Percentiles rank a stretch among this genome's conserved stretches.
Evolutionary conservation across 2,113 vertebrate species (phyloP).

Genomic region (Hiodon alosoides): DNA sequence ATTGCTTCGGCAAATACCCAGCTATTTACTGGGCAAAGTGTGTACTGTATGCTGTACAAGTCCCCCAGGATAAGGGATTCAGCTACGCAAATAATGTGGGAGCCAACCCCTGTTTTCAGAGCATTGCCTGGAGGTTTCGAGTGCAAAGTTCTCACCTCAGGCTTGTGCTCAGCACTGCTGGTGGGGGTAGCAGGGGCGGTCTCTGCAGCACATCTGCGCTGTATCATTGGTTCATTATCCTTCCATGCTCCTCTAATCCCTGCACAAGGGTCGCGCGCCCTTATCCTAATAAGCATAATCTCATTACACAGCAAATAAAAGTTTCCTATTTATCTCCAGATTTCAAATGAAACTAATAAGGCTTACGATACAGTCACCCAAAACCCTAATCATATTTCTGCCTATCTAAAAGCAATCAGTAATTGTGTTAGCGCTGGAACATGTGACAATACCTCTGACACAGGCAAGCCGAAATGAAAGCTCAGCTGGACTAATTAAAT

Average conservation of each 20-base stretch:
- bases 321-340: conserved; percentile 93
- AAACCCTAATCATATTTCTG: conserved; percentile 92
- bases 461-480: conserved; percentile 76
- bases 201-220: conserved; percentile 23
- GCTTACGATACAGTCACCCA: conserved; percentile 83
- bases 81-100: neutral
- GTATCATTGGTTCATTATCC: conserved; percentile 69
- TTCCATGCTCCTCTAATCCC: conserved; percentile 67
- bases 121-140: neutral
- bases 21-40: neutral
- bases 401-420: conserved; percentile 95
- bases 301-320: conserved; percentile 93
- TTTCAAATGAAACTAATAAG: conserved; percentile 97
- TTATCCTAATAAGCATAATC: conserved; percentile 90
- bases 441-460: conserved; percentile 82
- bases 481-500: conserved; percentile 95
- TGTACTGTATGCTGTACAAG: neutral
- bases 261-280: conserved; percentile 76
- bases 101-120: neutral
- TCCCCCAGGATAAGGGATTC: neutral
- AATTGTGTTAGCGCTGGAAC: conserved; percentile 84
- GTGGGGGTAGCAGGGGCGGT: neutral
- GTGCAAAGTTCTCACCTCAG: neutral
- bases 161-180: neutral
- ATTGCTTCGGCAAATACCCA: neutral